phyloP scores from a whole-genome alignment of 1,140 invertebrate species.

The Carposina sasakii region DNA sequence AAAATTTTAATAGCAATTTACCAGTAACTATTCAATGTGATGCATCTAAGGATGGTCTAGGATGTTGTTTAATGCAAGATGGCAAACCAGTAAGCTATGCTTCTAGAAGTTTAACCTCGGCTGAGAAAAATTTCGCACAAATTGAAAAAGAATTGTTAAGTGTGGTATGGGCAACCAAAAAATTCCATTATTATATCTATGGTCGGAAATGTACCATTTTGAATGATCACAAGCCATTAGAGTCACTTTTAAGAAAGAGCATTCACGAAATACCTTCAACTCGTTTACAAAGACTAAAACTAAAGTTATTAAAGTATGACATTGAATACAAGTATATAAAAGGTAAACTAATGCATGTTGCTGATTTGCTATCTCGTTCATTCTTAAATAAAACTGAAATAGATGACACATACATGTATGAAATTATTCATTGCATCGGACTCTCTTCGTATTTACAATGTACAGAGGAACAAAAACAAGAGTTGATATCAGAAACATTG shows the following conservation, averaged over 20 bases:
- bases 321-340: slow-evolving; percentile 27
- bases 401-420: no score
- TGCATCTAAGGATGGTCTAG: slow-evolving; percentile 38
- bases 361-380: slow-evolving; percentile 30
- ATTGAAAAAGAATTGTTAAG: slow-evolving; percentile 60
- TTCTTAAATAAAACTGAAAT: no score
- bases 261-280: slow-evolving; percentile 26
- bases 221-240: slow-evolving; percentile 25
- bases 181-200: slow-evolving; percentile 57
- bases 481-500: slow-evolving; percentile 2
- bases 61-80: slow-evolving; percentile 37
- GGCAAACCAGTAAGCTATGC: slow-evolving; percentile 57
- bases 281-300: slow-evolving; percentile 51
- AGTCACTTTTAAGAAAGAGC: slow-evolving; percentile 28
- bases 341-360: slow-evolving; percentile 29
- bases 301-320: slow-evolving; percentile 47
- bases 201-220: slow-evolving; percentile 20
- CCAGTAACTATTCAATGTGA: slow-evolving; percentile 21
- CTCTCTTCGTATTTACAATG: no score
- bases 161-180: no score
- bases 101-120: slow-evolving; percentile 35
- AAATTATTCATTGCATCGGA: no score
- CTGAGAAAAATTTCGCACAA: slow-evolving; percentile 46
- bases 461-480: slow-evolving; percentile 12
- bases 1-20: slow-evolving; percentile 29